Percentiles rank a stretch among this genome's conserved stretches.
phyloP scores from a whole-genome alignment of 2,113 vertebrate species.

The Chionis minor region DNA sequence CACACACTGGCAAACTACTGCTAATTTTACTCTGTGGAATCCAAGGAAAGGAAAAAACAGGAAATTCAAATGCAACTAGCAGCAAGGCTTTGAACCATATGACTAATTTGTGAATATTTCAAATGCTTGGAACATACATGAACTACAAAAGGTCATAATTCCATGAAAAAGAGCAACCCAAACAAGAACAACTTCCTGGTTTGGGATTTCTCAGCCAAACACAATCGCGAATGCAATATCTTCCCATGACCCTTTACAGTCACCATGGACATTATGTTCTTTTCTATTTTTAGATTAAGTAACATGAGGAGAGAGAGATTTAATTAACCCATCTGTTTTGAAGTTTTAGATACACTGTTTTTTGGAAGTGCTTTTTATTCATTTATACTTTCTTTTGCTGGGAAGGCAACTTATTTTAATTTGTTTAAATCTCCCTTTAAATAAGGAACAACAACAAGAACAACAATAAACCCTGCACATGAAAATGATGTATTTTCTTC shows the following conservation, averaged over 20 bases:
- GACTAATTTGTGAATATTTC: conserved; percentile 36
- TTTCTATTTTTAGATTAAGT: conserved; percentile 14
- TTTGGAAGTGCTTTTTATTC: background rate
- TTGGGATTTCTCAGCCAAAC: conserved; percentile 36
- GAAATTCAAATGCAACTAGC: conserved; percentile 8
- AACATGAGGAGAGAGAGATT: background rate
- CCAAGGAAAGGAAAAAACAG: conserved; percentile 5
- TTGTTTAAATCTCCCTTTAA: background rate
- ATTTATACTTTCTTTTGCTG: background rate
- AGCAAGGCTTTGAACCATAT: conserved; percentile 3
- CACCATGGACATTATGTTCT: conserved; percentile 23
- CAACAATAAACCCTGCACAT: background rate
- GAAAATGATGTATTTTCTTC: background rate
- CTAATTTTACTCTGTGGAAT: conserved; percentile 52
- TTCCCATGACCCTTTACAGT: conserved; percentile 33
- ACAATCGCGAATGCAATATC: background rate
- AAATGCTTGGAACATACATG: conserved; percentile 20
- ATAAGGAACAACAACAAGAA: background rate
- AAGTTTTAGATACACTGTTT: background rate
- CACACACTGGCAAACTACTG: background rate
- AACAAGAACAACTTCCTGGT: conserved; percentile 39
- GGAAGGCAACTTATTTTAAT: background rate
- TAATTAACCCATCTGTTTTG: conserved; percentile 19
- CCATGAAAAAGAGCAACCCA: conserved; percentile 35
- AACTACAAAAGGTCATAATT: conserved; percentile 48